These are phyloP conservation scores for Laterallus jamaicensis DNA, from an alignment of 2,113 vertebrate genomes.

Conservation along the genomic window DNA sequence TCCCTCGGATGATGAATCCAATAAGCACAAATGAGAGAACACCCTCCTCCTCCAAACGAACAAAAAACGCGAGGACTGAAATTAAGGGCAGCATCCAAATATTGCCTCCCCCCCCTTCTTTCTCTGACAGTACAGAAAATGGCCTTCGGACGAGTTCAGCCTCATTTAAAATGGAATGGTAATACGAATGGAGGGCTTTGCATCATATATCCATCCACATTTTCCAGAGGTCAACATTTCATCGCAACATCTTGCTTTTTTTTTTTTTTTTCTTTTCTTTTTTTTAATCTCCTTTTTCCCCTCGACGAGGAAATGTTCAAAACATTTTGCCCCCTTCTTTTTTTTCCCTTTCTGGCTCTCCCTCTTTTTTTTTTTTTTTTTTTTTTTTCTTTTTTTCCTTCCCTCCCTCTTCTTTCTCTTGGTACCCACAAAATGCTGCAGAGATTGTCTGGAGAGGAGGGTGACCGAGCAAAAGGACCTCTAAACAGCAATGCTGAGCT, in stretches of 20 bases:
- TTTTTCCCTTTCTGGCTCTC: background rate
- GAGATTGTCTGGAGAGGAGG: conserved; percentile 30
- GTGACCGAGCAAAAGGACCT: conserved; percentile 20
- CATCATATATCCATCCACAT: background rate
- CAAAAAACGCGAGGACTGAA: background rate
- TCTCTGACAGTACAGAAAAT: background rate
- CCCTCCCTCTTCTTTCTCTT: background rate
- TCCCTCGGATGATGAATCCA: background rate
- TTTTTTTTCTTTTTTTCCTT: too few relatives aligned
- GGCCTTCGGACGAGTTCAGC: conserved; percentile 17
- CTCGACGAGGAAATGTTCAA: background rate
- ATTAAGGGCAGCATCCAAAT: background rate
- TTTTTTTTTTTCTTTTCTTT: too few relatives aligned
- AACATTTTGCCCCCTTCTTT: background rate
- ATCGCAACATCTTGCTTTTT: background rate
- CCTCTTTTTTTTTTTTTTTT: accelerated
- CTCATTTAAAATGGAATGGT: background rate
- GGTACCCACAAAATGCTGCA: conserved; percentile 33
- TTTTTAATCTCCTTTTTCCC: too few relatives aligned
- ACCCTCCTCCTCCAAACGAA: background rate
- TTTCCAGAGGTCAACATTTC: conserved; percentile 21
- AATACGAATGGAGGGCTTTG: background rate
- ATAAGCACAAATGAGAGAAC: background rate
- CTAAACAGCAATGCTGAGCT: background rate
- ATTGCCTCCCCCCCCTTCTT: background rate